Evolutionary conservation across 2,888 invertebrate species (phyloP), one percentile per base, ranked within the genome.

Genomic region (Drosophila conformis): DNA sequence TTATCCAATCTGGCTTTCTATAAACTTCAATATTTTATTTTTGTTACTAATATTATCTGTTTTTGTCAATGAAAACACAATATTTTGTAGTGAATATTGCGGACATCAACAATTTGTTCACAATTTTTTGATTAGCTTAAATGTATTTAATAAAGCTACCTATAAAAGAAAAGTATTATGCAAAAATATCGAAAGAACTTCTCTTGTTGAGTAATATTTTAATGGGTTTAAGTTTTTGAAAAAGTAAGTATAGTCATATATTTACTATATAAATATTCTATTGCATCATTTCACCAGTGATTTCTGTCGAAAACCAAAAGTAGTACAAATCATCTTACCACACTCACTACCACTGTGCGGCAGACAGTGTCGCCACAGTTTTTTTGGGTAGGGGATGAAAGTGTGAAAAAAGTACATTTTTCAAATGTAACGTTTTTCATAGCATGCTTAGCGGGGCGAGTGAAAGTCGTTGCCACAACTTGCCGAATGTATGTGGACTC

Each of bases 361-460:
- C 46, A 49, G 40, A 11, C 49, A 63, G 35, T 54, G 64, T 71
- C 57, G 48, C 58, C 53, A 38, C 21, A 15, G 40, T 25, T 38
- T 31, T 35, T n/a, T 13, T n/a, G 36, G 46, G 63, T 11, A 2
- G 38, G 42, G 21, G 33, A 11, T 52, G 33, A 40, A n/a, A 66
- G 71, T 70, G 73, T 49, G 61, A 65, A 82, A 87, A 91, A 91
- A 91, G 89, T 87, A 88, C 70, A 91, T 91, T 91, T 91, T 91
- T 90, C 90, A 91, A 91, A 91, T 91, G 83, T 62, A 78, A 73
- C 71, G 64, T 78, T 90, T 83, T 85, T 67, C 69, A 78, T 69
- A 79, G 85, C 77, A 76, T 77, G 81, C 79, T 75, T 85, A 77
- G 73, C 73, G 73, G 83, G 80, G 76, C 80, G 82, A 82, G 80